These are phyloP conservation scores for Labeo calbasu DNA, from an alignment of 2,797 vertebrate genomes.

Conservation along the genomic window DNA sequence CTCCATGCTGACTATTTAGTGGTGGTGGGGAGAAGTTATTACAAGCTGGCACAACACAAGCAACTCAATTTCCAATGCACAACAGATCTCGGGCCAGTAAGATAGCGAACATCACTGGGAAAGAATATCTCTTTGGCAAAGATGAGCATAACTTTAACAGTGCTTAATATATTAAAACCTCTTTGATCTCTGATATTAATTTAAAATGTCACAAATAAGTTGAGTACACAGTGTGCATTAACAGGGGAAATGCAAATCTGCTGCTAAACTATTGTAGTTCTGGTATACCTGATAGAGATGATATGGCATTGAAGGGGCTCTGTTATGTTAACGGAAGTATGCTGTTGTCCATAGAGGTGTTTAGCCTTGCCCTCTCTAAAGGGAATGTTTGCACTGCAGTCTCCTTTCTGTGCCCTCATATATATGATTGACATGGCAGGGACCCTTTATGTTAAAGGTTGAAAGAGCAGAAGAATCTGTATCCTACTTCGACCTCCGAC, in stretches of 20 bases:
- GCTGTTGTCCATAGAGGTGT: conserved; percentile 14
- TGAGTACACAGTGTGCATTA: background rate
- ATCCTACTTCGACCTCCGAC: background rate
- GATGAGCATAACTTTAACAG: conserved; percentile 2
- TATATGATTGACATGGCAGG: conserved; percentile 39
- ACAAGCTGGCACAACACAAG: conserved; percentile 9
- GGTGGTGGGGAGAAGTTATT: conserved; percentile 31
- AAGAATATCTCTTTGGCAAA: conserved; percentile 47
- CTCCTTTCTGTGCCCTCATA: conserved; percentile 49
- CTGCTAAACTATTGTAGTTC: background rate
- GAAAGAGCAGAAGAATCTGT: conserved; percentile 9
- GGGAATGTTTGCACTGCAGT: conserved; percentile 16
- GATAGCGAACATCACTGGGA: conserved; percentile 17
- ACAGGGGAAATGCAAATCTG: background rate
- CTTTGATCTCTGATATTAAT: conserved; percentile 45
- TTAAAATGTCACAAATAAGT: conserved; percentile 39
- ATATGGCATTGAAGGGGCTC: background rate
- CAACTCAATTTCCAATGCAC: conserved; percentile 49
- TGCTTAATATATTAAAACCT: conserved; percentile 29
- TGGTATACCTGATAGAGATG: background rate
- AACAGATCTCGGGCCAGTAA: conserved; percentile 17
- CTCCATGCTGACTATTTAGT: conserved; percentile 38
- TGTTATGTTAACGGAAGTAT: background rate
- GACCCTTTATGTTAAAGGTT: conserved; percentile 17
- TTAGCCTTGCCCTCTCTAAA: conserved; percentile 44